These are phyloP conservation scores for Tetramorium parvispinum DNA, from an alignment of 1,140 invertebrate genomes.

Conservation along the genomic window DNA sequence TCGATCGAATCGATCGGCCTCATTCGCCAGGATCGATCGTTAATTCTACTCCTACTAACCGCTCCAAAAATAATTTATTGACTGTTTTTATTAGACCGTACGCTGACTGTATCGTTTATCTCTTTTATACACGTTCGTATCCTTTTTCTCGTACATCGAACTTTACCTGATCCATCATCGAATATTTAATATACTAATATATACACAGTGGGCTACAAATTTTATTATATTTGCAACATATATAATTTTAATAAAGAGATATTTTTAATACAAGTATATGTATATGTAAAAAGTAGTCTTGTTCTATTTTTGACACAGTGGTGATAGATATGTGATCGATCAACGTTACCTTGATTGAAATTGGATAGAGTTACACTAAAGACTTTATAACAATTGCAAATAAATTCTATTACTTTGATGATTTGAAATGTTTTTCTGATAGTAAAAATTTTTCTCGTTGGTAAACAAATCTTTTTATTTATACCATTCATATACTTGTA, in stretches of 20 bases:
- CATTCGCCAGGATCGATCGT: slow-evolving; percentile 66
- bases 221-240: neutral
- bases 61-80: slow-evolving; percentile 73
- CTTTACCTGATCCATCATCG: slow-evolving; percentile 12
- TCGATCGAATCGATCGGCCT: slow-evolving; percentile 69
- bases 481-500: too few species aligned
- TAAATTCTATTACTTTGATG: too few species aligned
- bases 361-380: neutral
- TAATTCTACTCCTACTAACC: slow-evolving; percentile 67
- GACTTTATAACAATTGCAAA: neutral
- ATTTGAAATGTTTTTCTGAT: too few species aligned
- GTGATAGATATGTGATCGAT: too few species aligned
- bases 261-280: neutral
- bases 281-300: neutral
- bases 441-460: too few species aligned
- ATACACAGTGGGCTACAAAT: neutral
- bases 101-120: slow-evolving; percentile 16
- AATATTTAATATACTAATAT: slow-evolving; percentile 21
- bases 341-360: too few species aligned
- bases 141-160: slow-evolving; percentile 46
- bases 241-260: neutral
- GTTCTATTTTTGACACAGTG: too few species aligned
- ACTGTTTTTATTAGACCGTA: slow-evolving; percentile 62
- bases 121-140: slow-evolving; percentile 17
- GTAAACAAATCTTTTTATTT: too few species aligned